Conservation (phyloP, 2,797 vertebrate species). For the Mareca penelope region DNA sequence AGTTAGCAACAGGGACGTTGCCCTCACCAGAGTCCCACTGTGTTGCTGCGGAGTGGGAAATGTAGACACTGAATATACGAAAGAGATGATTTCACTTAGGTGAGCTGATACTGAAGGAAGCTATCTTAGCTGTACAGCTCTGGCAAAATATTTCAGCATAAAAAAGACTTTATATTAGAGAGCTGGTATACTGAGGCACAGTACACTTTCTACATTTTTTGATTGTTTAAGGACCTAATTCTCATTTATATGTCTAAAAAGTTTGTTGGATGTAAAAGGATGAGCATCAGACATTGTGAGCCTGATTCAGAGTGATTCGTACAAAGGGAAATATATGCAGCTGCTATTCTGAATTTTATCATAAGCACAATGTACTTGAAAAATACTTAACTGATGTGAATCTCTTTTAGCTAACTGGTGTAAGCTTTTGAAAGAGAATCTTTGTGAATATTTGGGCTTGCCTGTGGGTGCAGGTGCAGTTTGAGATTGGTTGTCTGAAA, state of each 20-base stretch:
- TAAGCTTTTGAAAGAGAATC: background rate
- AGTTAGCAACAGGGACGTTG: background rate
- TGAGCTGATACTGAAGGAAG: background rate
- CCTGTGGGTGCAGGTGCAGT: background rate
- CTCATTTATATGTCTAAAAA: background rate
- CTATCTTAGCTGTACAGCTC: background rate
- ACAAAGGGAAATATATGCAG: background rate
- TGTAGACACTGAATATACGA: accelerated
- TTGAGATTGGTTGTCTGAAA: background rate
- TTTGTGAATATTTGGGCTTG: background rate
- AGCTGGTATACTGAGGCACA: too few species aligned
- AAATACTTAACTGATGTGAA: background rate
- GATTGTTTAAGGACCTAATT: background rate
- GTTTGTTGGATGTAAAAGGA: background rate
- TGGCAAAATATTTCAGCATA: background rate
- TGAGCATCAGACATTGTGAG: background rate
- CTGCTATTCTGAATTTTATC: background rate
- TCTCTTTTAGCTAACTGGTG: background rate
- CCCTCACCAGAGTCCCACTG: background rate
- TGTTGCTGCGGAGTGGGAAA: background rate
- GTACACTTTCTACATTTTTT: background rate
- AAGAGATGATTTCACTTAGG: background rate
- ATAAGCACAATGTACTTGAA: background rate
- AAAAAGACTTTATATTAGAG: background rate
- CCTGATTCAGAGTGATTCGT: background rate